phyloP scores from a whole-genome alignment of 2,113 vertebrate genomes.

The Eira barbara region DNA sequence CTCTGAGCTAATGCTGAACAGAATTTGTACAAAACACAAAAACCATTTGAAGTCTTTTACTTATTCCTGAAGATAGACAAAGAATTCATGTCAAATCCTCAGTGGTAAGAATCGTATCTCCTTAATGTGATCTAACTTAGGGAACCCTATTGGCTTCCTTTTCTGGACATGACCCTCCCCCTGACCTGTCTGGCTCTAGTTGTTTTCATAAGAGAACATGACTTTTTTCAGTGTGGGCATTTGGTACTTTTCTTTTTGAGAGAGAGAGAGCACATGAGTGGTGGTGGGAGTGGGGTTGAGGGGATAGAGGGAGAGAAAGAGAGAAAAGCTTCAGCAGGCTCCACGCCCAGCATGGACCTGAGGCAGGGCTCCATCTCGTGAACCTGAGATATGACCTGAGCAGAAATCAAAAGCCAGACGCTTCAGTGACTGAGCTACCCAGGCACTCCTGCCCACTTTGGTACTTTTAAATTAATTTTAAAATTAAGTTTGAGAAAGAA shows the following conservation, averaged over 20 bases:
- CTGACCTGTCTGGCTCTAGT: not conserved
- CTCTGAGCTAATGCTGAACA: not conserved
- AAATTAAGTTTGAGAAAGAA: not conserved
- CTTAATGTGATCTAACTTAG: not conserved
- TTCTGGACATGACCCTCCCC: not conserved
- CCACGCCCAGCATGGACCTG: not conserved
- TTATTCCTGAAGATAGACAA: constrained; percentile 11
- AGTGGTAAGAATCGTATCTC: not conserved
- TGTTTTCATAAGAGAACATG: constrained; percentile 1
- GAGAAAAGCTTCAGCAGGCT: not conserved
- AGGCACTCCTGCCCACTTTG: not conserved
- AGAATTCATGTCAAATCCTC: not conserved
- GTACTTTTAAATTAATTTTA: constrained; percentile 8
- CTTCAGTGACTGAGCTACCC: not conserved
- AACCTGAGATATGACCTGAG: not conserved
- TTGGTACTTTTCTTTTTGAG: not conserved
- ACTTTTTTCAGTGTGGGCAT: not conserved
- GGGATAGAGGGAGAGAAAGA: not conserved
- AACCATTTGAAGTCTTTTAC: not conserved
- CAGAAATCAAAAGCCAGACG: not conserved
- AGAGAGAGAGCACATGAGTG: not conserved
- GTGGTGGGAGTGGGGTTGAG: not conserved
- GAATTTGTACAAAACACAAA: not conserved
- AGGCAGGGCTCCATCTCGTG: not conserved
- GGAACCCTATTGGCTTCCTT: not conserved